Percentiles rank a stretch among this genome's conserved stretches.
These are phyloP conservation scores for Thecocarcelia acutangulata DNA, from an alignment of 2,888 invertebrate species.

Conservation along the genomic window DNA sequence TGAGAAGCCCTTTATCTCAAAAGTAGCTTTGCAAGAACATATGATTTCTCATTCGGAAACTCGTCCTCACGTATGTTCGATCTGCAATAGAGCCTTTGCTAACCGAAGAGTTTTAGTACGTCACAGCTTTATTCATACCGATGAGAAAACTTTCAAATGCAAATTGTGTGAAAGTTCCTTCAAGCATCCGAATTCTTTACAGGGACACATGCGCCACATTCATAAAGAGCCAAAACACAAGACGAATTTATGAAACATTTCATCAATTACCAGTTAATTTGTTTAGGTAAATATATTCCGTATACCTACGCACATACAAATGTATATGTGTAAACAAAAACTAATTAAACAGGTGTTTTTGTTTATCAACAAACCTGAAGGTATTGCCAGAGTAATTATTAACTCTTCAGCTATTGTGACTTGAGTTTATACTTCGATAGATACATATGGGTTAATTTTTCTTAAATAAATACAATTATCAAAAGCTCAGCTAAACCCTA, in stretches of 20 bases:
- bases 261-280: no score
- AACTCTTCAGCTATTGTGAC: conserved; percentile 32
- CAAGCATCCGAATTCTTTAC: conserved; percentile 78
- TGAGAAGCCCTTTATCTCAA: conserved; percentile 75
- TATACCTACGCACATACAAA: no score
- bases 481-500: not conserved
- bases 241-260: not conserved
- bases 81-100: conserved; percentile 76
- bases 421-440: conserved; percentile 7
- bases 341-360: no score
- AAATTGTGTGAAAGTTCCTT: conserved; percentile 77
- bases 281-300: no score
- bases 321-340: no score
- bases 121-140: conserved; percentile 76
- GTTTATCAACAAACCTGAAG: not conserved
- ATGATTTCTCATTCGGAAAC: conserved; percentile 76
- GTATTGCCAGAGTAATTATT: not conserved
- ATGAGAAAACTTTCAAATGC: conserved; percentile 77
- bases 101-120: conserved; percentile 76
- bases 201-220: conserved; percentile 76
- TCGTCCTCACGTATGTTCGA: conserved; percentile 74
- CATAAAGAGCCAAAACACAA: conserved; percentile 43
- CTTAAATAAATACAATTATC: conserved; percentile 37
- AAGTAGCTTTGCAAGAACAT: conserved; percentile 75
- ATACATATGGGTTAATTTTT: conserved; percentile 56